Base-by-base conservation (phyloP, 64 coral and sea anemone genomes). In the Montipora sp. region DNA sequence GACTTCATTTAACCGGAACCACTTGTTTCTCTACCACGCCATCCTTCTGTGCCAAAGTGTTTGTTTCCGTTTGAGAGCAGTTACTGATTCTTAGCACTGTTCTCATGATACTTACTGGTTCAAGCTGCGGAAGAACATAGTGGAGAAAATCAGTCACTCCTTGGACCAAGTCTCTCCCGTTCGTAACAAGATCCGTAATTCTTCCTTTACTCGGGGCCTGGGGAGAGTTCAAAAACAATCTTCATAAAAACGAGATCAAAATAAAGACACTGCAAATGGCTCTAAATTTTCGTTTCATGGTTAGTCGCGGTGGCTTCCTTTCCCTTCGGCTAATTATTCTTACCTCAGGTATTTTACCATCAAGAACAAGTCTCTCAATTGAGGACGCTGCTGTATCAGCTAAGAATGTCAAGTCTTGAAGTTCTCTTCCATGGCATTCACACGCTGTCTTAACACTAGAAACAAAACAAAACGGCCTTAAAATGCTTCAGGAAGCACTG, bases 331-430 rank as follows among this genome's bases (percentile, higher is more conserved):
- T 14, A 6, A 4, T 13, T 27, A 15, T 12, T 47, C 82, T 70
- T 47, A 85, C 82, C 82, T 85, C 82, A 22, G 82, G 82, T 5
- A 85, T 85, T 85, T 85, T 85, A 68, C 82, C 82, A 20, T 85
- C 82, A 9, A 72, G 82, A 45, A 85, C 82, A 7, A 85, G 65
- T 50, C 20, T 85, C 65, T 85, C 82, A 23, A 85, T 72, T 6
- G 82, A 85, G 18, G 23, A 73, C 18, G 63, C 82, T 9, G 36
- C 16, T 13, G 63, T 23, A 23, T 85, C 82, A 7, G 82, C 82
- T 71, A 85, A 85, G n/a, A 16, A 71, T 1, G 65, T 15, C 65
- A 85, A 72, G 8, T 70, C 82, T 46, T 71, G 82, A 50, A 85
- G 66, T 48, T 85, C 63, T 5, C n/a, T 24, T 72, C 66, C 82